Evolutionary conservation across 2,888 invertebrate species (phyloP), one percentile per base, ranked within the genome.

Genomic region (Lathronympha strigana): DNA sequence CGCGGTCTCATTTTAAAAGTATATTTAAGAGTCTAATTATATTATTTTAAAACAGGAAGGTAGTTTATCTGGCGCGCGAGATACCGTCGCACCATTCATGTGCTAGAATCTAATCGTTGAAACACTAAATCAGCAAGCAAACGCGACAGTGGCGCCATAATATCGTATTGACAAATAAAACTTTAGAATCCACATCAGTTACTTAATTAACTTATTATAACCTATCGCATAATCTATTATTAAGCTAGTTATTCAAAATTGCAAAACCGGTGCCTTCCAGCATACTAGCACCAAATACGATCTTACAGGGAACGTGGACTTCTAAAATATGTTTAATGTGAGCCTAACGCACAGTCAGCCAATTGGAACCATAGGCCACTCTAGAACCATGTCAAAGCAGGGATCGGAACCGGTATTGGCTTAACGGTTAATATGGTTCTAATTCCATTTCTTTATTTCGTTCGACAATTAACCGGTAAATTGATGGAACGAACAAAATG

Each of bases 191-290:
- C 0, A 50, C n/a, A 17, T 54, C 28, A 17, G 15, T 55, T 28
- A 43, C 19, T 55, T n/a, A 28, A 15, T 57, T 31, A 23, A 15
- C 40, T 57, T 28, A 57, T 28, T 57, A 43, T 19, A 45, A 45
- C n/a, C 31, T 45, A 45, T n/a, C 19, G 43, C 28, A 57, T 57
- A 45, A 45, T 45, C 57, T 28, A 43, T 57, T 19, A 53, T 53
- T 36, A 57, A 57, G 57, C 57, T 57, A 57, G 31, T 57, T 57
- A 31, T 45, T 45, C 28, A 57, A 57, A 57, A 45, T 45, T 57
- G 45, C 43, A 57, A 57, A 57, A 57, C 4, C 31, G 57, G 43
- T 45, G 57, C 28, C 57, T 45, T 17, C 8, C n/a, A 23, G n/a
- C 43, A 21, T 19, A 57, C 23, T 58, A 58, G 45, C 47, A 58